Base-by-base conservation (phyloP, 2,888 invertebrate species). In the Hanleya hanleyi region DNA sequence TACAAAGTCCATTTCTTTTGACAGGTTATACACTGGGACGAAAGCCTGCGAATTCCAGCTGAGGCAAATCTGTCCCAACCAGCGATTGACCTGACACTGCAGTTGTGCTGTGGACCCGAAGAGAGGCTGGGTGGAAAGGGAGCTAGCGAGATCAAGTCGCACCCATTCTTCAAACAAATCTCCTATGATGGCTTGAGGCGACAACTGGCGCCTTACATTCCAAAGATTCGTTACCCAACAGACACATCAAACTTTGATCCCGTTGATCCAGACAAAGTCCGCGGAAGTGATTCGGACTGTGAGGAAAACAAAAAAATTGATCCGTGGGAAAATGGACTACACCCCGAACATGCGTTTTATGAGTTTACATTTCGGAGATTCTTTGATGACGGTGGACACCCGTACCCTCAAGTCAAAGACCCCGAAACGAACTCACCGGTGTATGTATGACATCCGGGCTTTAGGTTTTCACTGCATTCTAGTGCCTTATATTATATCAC, bases 291-390 rank as follows among this genome's bases (percentile, higher is more conserved):
- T 73, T 81, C 83, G 0, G 86, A 85, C 36, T 37, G 49, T 12
- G 83, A 84, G n/a, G 82, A 81, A 65, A 77, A 73, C 29, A 78
- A 81, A 67, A 83, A 84, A 69, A 70, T 77, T 18, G 84, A 86
- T 71, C 81, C 83, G 37, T 73, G 73, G 49, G 86, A 87, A 66
- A 89, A 89, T 72, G 88, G 89, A 65, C 89, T 89, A 73, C 95
- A 95, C 78, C 92, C 92, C 0, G 97, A 97, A 92, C 98, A 98
- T 90, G 99, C 98, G 73, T 99, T 99, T 93, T 98, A 97, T 91
- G 99, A 99, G 92, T 99, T 99, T 92, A 99, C 99, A 50, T 99
- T 99, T 92, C 93, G 99, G 79, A 93, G 99, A 86, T 99, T 99
- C 92, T 99, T 99, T 92, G 97, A 97, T 73, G 89, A 90, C 73